A percentile compares a stretch with the other conserved stretches of the same genome.
Evolutionary conservation across 2,113 vertebrate genomes (phyloP).

Genomic region (Marcusenius ussheri): DNA sequence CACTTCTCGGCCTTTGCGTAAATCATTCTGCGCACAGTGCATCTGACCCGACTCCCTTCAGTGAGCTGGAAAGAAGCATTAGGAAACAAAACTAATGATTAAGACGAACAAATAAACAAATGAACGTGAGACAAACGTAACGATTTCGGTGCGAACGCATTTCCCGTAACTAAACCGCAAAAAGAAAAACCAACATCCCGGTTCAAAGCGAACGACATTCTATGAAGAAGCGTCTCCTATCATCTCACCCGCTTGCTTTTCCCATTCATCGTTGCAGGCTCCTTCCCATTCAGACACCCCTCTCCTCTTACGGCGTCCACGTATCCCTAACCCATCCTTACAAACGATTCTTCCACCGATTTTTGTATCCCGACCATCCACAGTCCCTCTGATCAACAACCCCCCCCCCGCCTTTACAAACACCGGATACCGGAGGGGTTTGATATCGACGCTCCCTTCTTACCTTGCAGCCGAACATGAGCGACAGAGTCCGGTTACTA

Average conservation of each 20-base stretch:
- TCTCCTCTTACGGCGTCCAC: background rate
- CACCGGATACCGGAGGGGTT: conserved; percentile 1
- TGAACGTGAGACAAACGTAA: background rate
- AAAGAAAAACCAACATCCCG: background rate
- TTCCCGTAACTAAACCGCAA: background rate
- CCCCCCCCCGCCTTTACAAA: background rate
- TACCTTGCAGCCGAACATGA: conserved; percentile 80
- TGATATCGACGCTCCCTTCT: conserved; percentile 12
- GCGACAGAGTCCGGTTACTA: conserved; percentile 72
- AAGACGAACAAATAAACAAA: background rate
- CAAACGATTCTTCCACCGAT: background rate
- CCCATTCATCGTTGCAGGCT: background rate
- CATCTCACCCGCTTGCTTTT: background rate
- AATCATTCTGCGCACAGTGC: background rate
- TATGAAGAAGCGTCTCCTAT: background rate
- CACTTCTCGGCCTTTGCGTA: background rate
- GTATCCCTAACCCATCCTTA: background rate
- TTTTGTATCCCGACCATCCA: background rate
- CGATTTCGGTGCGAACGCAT: background rate
- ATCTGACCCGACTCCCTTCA: background rate
- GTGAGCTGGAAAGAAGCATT: background rate
- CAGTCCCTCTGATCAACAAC: background rate
- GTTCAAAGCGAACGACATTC: background rate
- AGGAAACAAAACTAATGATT: background rate
- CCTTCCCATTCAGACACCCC: background rate